Percentiles rank a stretch among this genome's conserved stretches.
Evolutionary conservation across 2,888 invertebrate species (phyloP).

Genomic region (Julus scandinavius): DNA sequence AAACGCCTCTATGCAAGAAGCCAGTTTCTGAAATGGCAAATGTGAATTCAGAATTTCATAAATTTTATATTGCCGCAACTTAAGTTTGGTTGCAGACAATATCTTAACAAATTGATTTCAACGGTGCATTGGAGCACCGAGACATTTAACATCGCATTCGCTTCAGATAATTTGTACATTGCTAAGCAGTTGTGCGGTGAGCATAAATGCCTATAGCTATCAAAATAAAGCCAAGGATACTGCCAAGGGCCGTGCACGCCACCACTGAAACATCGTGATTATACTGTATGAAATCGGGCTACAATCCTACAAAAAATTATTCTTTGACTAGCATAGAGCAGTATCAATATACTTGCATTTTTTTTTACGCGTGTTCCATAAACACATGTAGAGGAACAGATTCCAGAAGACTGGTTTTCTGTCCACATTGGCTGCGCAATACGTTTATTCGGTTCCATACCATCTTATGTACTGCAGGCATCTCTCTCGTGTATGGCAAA

Average conservation of each 20-base stretch:
- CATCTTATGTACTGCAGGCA: not conserved
- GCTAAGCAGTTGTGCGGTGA: not conserved
- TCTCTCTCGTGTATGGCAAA: not conserved
- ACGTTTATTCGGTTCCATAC: not conserved
- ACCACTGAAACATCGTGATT: conserved; percentile 14
- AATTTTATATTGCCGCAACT: too few relatives aligned
- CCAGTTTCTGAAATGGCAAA: not conserved
- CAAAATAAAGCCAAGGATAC: not conserved
- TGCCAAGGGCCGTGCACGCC: not conserved
- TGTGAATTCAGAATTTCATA: too few relatives aligned
- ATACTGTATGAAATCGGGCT: not conserved
- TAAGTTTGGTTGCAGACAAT: too few relatives aligned
- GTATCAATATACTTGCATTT: conserved; percentile 24
- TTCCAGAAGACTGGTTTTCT: not conserved
- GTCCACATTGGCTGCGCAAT: not conserved
- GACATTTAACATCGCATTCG: not conserved
- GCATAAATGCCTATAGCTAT: not conserved
- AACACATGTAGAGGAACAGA: not conserved
- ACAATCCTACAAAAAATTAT: not conserved
- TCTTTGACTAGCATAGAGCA: conserved; percentile 25
- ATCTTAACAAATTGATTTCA: too few relatives aligned
- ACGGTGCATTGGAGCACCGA: not conserved
- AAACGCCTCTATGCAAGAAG: not conserved
- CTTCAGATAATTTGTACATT: not conserved
- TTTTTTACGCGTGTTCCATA: conserved; percentile 13